Conservation (phyloP, 2,113 vertebrate species). For the Monopterus albus region DNA sequence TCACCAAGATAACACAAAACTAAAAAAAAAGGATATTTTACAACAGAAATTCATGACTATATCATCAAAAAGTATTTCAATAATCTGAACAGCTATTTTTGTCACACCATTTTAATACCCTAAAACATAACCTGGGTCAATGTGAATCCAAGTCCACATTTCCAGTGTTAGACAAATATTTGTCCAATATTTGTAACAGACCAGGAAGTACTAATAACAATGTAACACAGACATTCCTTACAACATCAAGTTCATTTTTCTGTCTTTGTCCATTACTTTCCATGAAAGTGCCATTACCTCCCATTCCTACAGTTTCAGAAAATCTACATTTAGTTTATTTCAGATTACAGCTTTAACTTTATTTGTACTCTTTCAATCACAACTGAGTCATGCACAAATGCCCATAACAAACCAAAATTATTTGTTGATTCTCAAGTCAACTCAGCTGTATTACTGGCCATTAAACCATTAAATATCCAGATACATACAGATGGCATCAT, state of each 20-base stretch:
- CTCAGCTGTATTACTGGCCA: not conserved
- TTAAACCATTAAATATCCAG: not conserved
- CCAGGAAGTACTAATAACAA: conserved; percentile 11
- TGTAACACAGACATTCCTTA: conserved; percentile 35
- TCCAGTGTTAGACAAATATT: not conserved
- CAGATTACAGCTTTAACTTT: not conserved
- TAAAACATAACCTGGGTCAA: not conserved
- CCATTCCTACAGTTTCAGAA: no score
- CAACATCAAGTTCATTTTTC: not conserved
- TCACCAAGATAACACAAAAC: conserved; percentile 24
- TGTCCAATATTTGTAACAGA: conserved; percentile 43
- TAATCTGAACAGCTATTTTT: not conserved
- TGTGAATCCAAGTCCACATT: not conserved
- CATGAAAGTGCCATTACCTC: conserved; percentile 31
- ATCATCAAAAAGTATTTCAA: not conserved
- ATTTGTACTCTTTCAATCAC: not conserved
- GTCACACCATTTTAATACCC: conserved; percentile 14
- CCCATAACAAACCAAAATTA: not conserved
- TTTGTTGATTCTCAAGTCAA: conserved; percentile 10
- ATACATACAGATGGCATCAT: not conserved
- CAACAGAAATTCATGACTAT: not conserved
- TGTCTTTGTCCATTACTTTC: not conserved
- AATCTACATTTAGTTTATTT: conserved; percentile 12
- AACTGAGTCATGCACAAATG: conserved; percentile 9
- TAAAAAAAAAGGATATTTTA: conserved; percentile 14